These are phyloP conservation scores for Fragum sueziense DNA, from an alignment of 2,888 invertebrate genomes.

Conservation along the genomic window DNA sequence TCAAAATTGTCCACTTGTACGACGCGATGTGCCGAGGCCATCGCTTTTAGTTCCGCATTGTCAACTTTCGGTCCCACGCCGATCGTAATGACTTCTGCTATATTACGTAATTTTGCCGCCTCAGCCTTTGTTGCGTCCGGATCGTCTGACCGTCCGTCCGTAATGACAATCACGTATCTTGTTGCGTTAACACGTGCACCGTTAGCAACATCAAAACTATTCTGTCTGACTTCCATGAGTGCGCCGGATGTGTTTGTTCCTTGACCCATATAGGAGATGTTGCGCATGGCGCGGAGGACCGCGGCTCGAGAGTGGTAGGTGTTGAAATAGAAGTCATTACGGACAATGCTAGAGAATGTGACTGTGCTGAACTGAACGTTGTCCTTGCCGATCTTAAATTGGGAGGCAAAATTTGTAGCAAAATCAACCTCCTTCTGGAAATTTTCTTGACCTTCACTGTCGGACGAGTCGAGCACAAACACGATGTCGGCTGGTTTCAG, in stretches of 20 bases:
- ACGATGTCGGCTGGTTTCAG: slow-evolving; percentile 64
- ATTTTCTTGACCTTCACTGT: slow-evolving; percentile 62
- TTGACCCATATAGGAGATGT: slow-evolving; percentile 56
- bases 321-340: slow-evolving; percentile 62
- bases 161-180: slow-evolving; percentile 70
- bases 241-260: slow-evolving; percentile 66
- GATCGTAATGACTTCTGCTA: slow-evolving; percentile 56
- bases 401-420: slow-evolving; percentile 58
- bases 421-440: slow-evolving; percentile 63
- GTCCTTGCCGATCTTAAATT: slow-evolving; percentile 55
- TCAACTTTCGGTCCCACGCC: slow-evolving; percentile 62
- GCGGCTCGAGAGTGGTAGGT: slow-evolving; percentile 47
- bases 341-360: slow-evolving; percentile 55
- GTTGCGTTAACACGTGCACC: slow-evolving; percentile 55
- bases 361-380: slow-evolving; percentile 62
- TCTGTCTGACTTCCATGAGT: slow-evolving; percentile 51
- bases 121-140: slow-evolving; percentile 51
- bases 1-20: slow-evolving; percentile 59
- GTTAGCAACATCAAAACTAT: slow-evolving; percentile 46
- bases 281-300: slow-evolving; percentile 60
- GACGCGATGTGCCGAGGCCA: slow-evolving; percentile 48
- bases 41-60: slow-evolving; percentile 45
- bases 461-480: slow-evolving; percentile 63
- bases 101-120: slow-evolving; percentile 44
- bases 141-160: slow-evolving; percentile 62